phyloP scores from a whole-genome alignment of 2,888 invertebrate genomes.

The Mythimna vitellina region DNA sequence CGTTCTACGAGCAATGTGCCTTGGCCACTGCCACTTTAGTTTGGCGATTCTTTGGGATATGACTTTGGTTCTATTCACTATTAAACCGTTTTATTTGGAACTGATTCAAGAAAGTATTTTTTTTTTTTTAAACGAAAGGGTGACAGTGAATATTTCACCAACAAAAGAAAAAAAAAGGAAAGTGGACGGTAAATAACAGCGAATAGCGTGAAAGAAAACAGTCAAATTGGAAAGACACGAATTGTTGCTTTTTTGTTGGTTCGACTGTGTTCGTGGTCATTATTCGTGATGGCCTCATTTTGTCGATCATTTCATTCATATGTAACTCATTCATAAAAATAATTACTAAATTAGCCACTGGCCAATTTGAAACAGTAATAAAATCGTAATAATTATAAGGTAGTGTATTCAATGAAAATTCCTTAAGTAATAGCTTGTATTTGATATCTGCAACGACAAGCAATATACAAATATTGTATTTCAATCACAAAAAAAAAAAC shows the following conservation, averaged over 20 bases:
- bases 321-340: constrained; percentile 17
- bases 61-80: too few relatives aligned
- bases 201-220: constrained; percentile 37
- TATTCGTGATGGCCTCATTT: constrained; percentile 13
- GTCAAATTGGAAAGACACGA: constrained; percentile 56
- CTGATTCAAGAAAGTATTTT: constrained; percentile 24
- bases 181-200: constrained; percentile 31
- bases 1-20: too few relatives aligned
- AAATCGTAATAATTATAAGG: constrained; percentile 13
- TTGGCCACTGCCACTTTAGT: too few relatives aligned
- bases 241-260: constrained; percentile 10
- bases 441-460: neutral
- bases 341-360: constrained; percentile 7
- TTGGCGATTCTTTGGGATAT: too few relatives aligned
- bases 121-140: constrained; percentile 7
- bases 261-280: neutral
- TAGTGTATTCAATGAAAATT: neutral
- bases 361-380: constrained; percentile 10
- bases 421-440: neutral
- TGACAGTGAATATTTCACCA: constrained; percentile 9
- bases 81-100: neutral
- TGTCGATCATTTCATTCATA: constrained; percentile 18
- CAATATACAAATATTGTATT: constrained; percentile 12
- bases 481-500: constrained; percentile 23
- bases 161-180: constrained; percentile 9